Evolutionary conservation across 2,113 vertebrate genomes (phyloP), one percentile per base, ranked within the genome.

Genomic region (Proteles cristata): DNA sequence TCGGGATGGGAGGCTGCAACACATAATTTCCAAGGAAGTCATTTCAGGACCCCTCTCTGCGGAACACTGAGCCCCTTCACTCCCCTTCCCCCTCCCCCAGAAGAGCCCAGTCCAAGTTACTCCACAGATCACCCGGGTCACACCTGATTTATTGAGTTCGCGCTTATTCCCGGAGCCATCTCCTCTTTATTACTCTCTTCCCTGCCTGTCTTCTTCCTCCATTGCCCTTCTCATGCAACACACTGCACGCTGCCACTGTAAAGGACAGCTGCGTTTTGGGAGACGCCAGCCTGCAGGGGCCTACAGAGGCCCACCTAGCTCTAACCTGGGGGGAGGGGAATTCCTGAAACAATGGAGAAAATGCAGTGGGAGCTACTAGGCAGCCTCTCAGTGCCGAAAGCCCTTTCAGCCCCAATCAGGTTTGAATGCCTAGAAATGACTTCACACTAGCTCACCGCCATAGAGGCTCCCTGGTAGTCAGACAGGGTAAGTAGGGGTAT

Each of bases 331-430:
- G 83, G 94, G 80, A 48, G 61, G 81, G 89, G 69, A 87, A 45
- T 63, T 39, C 50, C 65, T 33, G 71, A 92, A 93, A 98, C 96
- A 98, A 97, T 63, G 63, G 80, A 73, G 28, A 86, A 93, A 90
- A 89, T 87, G 87, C 89, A 5, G 63, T 58, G 53, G 77, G 66
- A 84, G 76, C 93, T 71, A 45, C 58, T 39, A 50, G 48, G 87
- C 35, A 28, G 83, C 82, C 31, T 83, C 65, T 80, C 7, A 0
- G 25, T 1, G 26, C 58, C n/a, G 53, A 83, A 84, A 85, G 33
- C n/a, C 53, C 26, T 79, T 88, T 94, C 43, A 83, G 83, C 74
- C 50, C 58, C 80, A 92, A 55, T 45, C n/a, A 35, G 45, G 39
- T 85, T 76, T 86, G 66, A 96, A 82, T 68, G 63, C 86, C 81